Evolutionary conservation across 2,888 invertebrate genomes (phyloP), one percentile per base, ranked within the genome.

Genomic region (Hemistola chrysoprasaria): DNA sequence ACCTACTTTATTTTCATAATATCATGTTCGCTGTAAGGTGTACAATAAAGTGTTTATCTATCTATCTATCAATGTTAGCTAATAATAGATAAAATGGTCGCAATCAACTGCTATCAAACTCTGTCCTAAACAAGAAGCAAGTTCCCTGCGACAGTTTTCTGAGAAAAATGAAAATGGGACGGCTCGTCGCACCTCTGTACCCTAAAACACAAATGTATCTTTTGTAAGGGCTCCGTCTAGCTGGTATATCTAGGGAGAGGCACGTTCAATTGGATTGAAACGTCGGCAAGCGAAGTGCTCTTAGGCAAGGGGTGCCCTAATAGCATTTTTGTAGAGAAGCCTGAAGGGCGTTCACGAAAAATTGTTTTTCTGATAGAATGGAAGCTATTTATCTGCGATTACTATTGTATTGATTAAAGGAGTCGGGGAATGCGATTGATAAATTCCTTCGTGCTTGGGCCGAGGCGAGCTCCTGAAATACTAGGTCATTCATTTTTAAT

Each of bases 201-300:
- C 64, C 64, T 59, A 62, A 71, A 71, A 65, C 40, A 56, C 56
- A 61, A 66, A 67, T 65, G 61, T 73, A 65, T 71, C 68, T 68
- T 67, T 71, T 62, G 65, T 63, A 50, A 61, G 57, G 54, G 58
- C 59, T 61, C 60, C 59, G 55, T 58, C 65, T 64, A 69, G 64
- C 59, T 61, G 57, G 60, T 63, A 58, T 72, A 67, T 69, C 61
- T 64, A 52, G 53, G 54, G 59, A 58, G 63, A 56, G 67, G 65
- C 72, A 71, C 72, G 71, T 75, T 71, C 76, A 77, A 80, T 81
- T 77, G 77, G 76, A 80, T 82, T 79, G 78, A 75, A 79, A 71
- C 71, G 76, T 75, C 63, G 67, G 58, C 64, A 63, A 54, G 63
- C 63, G 63, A 48, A 73, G 68, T 65, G 70, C 62, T 67, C 62